Evolutionary conservation across 2,888 invertebrate species (phyloP).

Genomic region (Drosophila austrosaltans): DNA sequence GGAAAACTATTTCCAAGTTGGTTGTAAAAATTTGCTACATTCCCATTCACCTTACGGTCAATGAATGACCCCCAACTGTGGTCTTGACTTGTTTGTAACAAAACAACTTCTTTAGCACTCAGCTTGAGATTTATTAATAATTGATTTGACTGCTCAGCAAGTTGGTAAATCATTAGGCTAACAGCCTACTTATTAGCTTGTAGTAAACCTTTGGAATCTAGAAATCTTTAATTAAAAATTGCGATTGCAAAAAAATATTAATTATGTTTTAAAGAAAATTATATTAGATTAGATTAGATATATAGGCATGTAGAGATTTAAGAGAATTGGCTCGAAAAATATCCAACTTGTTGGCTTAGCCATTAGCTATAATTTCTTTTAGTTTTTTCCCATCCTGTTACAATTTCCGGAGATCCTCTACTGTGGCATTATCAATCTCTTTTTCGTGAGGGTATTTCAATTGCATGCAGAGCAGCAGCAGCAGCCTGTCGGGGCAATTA

Average conservation of each 20-base stretch:
- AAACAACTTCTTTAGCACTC: neutral
- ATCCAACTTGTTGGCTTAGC: no score
- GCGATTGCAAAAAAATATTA: no score
- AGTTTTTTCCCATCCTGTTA: no score
- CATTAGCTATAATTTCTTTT: no score
- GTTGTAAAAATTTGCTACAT: neutral
- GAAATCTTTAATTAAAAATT: neutral
- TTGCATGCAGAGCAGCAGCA: slow-evolving; percentile 54
- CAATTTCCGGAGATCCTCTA: neutral
- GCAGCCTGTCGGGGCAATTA: slow-evolving; percentile 57
- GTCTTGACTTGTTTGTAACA: neutral
- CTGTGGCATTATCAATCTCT: neutral
- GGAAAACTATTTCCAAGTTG: neutral
- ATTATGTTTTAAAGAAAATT: neutral
- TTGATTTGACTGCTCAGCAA: slow-evolving; percentile 1
- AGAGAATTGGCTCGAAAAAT: no score
- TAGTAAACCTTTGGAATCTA: neutral
- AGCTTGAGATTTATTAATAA: neutral
- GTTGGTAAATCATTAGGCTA: neutral
- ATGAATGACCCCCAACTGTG: neutral
- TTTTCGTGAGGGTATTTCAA: slow-evolving; percentile 31
- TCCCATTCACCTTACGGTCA: neutral
- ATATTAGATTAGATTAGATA: neutral
- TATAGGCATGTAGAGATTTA: neutral
- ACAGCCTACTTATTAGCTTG: neutral